Conservation (phyloP, 2,888 invertebrate genomes). For the Abrostola tripartita region DNA sequence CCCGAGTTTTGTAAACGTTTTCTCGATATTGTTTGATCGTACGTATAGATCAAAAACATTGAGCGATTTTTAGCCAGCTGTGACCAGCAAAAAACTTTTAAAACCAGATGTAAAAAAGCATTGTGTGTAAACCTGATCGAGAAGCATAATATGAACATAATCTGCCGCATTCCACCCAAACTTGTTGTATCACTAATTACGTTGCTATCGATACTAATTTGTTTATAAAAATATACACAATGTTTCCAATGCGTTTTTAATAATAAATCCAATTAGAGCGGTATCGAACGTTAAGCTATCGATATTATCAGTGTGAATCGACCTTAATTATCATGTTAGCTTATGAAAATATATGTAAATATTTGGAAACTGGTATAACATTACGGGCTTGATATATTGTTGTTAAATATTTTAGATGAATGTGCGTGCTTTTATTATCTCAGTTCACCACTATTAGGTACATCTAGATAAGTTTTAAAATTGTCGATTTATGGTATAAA, state of each 20-base stretch:
- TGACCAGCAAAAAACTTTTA: not conserved
- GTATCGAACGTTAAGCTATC: conserved; percentile 61
- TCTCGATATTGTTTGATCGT: not conserved
- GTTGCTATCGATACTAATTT: conserved; percentile 60
- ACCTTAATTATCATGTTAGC: conserved; percentile 61
- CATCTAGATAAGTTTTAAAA: too few relatives aligned
- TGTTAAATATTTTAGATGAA: conserved; percentile 14
- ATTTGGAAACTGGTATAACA: conserved; percentile 57
- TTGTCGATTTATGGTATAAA: too few relatives aligned
- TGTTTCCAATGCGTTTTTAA: conserved; percentile 73
- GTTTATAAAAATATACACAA: conserved; percentile 65
- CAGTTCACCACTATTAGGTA: too few relatives aligned
- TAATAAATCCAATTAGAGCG: conserved; percentile 69
- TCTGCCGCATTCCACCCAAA: conserved; percentile 15
- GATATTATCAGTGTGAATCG: conserved; percentile 60
- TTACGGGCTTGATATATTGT: conserved; percentile 9
- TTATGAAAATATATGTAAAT: conserved; percentile 57
- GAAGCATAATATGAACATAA: conserved; percentile 11
- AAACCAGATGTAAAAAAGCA: conserved; percentile 2
- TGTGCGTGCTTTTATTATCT: conserved; percentile 5
- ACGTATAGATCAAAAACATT: not conserved
- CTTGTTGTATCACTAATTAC: conserved; percentile 48
- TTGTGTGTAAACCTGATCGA: conserved; percentile 29
- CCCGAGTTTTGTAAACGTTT: conserved; percentile 1
- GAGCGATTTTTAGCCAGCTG: not conserved